Base-by-base conservation (phyloP, 2,113 vertebrate genomes). In the Rallus limicola region DNA sequence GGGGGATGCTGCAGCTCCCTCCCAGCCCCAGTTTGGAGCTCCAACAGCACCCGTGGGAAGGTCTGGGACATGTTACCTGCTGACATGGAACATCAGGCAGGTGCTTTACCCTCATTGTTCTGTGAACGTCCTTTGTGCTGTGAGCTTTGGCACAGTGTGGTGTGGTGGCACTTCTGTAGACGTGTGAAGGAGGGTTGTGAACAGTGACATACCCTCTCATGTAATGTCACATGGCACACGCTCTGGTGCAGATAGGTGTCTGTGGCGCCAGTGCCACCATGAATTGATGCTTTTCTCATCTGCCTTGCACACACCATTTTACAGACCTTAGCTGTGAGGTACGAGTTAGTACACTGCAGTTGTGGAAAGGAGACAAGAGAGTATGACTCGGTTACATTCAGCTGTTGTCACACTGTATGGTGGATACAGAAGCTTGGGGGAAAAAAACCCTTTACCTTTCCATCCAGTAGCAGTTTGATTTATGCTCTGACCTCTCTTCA, bases 41-140 rank as follows among this genome's bases (percentile, higher is more conserved):
- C 42, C 0, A 2, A 29, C 31, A 31, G 29, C 3, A 5, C 16
- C 14, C 2, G 6, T 0, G 0, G 16, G 16, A 72, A 38, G 59
- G 50, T 18, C 20, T 0, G 6, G 60, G n/a, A 11, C 12, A 33
- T 0, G 0, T 6, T 77, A 29, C 20, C 6, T 56, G 53, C 55
- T 53, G 9, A 20, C 1, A 4, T 0, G 0, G 77, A 48, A 52
- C 40, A 19, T 44, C 33, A 24, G 48, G 42, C 25, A 60, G 56
- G 23, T 46, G 46, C 33, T 63, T 75, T 42, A 14, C 52, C 31
- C 24, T 77, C 25, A n/a, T 33, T 59, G 3, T 76, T 58, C 31
- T 44, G 48, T 36, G 62, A 50, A 8, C 0, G 1, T 31, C 55
- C 10, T 50, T 18, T 34, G 53, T 52, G 87, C 28, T 0, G 0